Conservation (phyloP, 2,888 invertebrate genomes). For the Fragum whitleyi region DNA sequence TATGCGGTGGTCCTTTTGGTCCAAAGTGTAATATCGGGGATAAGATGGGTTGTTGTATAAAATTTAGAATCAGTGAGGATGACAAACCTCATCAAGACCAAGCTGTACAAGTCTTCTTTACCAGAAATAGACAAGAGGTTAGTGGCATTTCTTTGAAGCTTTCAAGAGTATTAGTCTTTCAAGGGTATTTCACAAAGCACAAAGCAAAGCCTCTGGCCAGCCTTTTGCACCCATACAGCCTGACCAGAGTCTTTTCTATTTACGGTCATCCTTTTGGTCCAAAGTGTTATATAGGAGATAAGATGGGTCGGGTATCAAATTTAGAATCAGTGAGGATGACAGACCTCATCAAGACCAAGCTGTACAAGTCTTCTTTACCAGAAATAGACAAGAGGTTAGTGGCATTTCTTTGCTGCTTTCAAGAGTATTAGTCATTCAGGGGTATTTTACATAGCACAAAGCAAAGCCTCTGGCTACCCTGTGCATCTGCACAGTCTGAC, state of each 20-base stretch:
- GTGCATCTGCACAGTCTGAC: too few relatives aligned
- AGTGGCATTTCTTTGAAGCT: too few relatives aligned
- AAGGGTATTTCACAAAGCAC: too few relatives aligned
- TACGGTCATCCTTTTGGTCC: conserved; percentile 84
- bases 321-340: conserved; percentile 73
- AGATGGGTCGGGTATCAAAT: conserved; percentile 85
- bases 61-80: conserved; percentile 77
- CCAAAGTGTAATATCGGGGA: conserved; percentile 85
- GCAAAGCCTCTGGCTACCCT: too few relatives aligned
- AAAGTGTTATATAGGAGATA: conserved; percentile 84
- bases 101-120: conserved; percentile 85
- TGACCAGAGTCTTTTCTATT: too few relatives aligned
- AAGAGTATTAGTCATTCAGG: too few relatives aligned
- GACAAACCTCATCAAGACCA: conserved; percentile 71
- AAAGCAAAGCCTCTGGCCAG: too few relatives aligned
- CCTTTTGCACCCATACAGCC: too few relatives aligned
- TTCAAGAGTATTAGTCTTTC: too few relatives aligned
- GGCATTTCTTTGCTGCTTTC: too few relatives aligned
- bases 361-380: conserved; percentile 85
- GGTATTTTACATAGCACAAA: too few relatives aligned
- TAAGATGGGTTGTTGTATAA: conserved; percentile 85
- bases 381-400: conserved; percentile 86
- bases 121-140: conserved; percentile 86
- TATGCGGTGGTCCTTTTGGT: conserved; percentile 84
- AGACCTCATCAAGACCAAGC: conserved; percentile 72